Base-by-base conservation (phyloP, 53 echinoderm and acorn worm species). In the Antedon mediterranea region DNA sequence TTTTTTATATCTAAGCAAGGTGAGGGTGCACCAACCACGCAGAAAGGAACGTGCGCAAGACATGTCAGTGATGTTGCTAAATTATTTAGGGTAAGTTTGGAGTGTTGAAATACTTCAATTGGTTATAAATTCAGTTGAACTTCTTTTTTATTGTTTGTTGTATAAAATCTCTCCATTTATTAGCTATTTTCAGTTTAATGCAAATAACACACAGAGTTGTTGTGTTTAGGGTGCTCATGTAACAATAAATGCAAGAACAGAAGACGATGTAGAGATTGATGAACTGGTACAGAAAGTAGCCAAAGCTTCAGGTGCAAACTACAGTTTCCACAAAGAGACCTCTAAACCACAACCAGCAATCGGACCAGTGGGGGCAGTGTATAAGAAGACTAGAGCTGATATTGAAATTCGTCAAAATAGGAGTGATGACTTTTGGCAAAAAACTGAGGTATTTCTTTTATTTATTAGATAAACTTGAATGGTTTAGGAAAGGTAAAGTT, bases 301-400 rank as follows among this genome's bases (percentile, higher is more conserved):
- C 42, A 89, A 92, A 29, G 87, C 97, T 0, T 97, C 97, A 18
- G 97, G 97, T 11, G 89, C 97, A 37, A 97, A 97, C 76, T 97
- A 97, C 70, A 88, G 97, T 86, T 89, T 97, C 82, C 97, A 97
- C 79, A 97, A 92, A 76, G 97, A 97, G 81, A 86, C 82, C 32
- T 72, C 97, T 0, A 83, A 70, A 18, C 74, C 77, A 28, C 75
- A 82, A 29, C 88, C 90, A 27, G 80, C 78, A 74, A 18, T 34
- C 0, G 83, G 85, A 18, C 92, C 90, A 0, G 92, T 97, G 32
- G 78, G 82, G n/a, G 92, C 97, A 0, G 97, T 97, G 34, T 92
- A 92, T 57, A 87, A 97, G 84, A 89, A 81, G 57, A 97, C 97
- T 29, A 77, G 80, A 31, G 92, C 97, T 34, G 92, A 88, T 0